These are phyloP conservation scores for Bettongia penicillata DNA, from an alignment of 2,113 vertebrate species.

Conservation along the genomic window DNA sequence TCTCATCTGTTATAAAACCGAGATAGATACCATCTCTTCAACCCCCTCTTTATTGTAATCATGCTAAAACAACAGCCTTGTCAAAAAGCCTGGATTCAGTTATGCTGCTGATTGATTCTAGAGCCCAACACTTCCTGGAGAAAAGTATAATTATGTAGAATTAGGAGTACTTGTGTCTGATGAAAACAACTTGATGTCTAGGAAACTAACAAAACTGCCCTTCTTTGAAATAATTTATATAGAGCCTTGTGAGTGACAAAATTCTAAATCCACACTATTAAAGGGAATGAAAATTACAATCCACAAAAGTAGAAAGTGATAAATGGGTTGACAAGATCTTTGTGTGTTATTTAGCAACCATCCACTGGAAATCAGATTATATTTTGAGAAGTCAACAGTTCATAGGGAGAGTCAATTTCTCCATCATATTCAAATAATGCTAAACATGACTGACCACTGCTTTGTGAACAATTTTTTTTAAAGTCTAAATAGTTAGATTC, in stretches of 20 bases:
- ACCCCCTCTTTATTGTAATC: background rate
- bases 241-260: background rate
- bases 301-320: background rate
- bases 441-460: background rate
- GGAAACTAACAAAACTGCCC: background rate
- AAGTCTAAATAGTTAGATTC: background rate
- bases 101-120: background rate
- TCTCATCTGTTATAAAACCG: background rate
- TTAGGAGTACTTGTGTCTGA: background rate
- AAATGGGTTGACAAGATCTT: background rate
- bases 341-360: background rate
- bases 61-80: background rate
- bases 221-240: background rate
- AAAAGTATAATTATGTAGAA: background rate
- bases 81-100: background rate
- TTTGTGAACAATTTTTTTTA: background rate
- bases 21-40: background rate
- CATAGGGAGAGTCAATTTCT: background rate
- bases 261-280: background rate
- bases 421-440: background rate
- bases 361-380: background rate
- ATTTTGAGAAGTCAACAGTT: background rate
- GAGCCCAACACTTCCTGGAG: background rate
- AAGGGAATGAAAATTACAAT: background rate
- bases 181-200: background rate